Evolutionary conservation across 2,113 vertebrate species (phyloP), one percentile per base, ranked within the genome.

Genomic region (Odocoileus virginianus): DNA sequence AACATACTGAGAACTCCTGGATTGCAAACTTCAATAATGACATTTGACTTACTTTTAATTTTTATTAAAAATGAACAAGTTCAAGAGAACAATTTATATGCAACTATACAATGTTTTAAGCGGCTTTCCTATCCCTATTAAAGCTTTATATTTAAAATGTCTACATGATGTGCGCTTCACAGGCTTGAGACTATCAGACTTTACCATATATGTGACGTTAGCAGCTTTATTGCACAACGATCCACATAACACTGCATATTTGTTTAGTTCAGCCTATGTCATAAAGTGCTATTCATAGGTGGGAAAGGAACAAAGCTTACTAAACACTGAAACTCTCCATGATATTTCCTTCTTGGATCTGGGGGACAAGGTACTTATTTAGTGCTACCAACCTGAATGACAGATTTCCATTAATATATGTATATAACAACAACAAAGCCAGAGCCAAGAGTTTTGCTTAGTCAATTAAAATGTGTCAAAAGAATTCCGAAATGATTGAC

Each of bases 271-370:
- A 97, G 71, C 93, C 98, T 99, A 98, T 97, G 98, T 99, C 98
- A 97, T 99, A 99, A 99, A 99, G 99, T 99, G 99, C 99, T 98
- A 98, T 98, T 98, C 97, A 64, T 58, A 88, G 40, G 74, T 55
- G 43, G 52, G 45, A 97, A 86, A 82, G 36, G 25, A 96, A 82
- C n/a, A 45, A 67, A 60, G 79, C n/a, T 33, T 64, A 43, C 60
- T 57, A 4, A 93, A 89, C 86, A 58, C 50, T 4, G 50, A 89
- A 76, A 67, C 3, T 43, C 87, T 67, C 94, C 93, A 78, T 52
- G 95, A 52, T 95, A 87, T 27, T 71, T 84, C 71, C 67, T 87
- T 76, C 43, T 33, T 30, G 28, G 43, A 10, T 67, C 47, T 5
- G 47, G 17, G 5, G 40, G 1, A 1, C 27, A 61, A 1, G 0